These are phyloP conservation scores for Cheilosia grossa DNA, from an alignment of 2,888 invertebrate genomes.

Conservation along the genomic window DNA sequence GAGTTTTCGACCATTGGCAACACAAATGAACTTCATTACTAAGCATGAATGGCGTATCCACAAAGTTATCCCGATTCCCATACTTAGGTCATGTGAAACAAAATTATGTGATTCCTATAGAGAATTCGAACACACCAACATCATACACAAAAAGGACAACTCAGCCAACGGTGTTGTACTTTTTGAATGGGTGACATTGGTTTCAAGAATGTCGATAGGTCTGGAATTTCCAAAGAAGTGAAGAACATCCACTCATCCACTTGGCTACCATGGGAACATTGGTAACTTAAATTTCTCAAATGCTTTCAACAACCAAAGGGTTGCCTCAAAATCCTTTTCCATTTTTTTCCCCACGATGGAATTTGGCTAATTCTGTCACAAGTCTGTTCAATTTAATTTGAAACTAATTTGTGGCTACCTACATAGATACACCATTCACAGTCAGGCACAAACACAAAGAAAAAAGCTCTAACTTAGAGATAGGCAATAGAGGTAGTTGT, in stretches of 20 bases:
- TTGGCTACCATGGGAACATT: slow-evolving; percentile 76
- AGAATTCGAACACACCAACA: slow-evolving; percentile 25
- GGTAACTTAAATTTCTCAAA: slow-evolving; percentile 76
- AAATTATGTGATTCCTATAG: background rate
- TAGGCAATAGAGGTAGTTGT: background rate
- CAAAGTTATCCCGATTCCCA: slow-evolving; percentile 33
- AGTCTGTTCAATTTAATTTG: slow-evolving; percentile 16
- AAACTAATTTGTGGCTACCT: slow-evolving; percentile 29
- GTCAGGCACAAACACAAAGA: slow-evolving; percentile 4
- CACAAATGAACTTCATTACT: background rate
- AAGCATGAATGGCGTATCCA: background rate
- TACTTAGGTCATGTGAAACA: slow-evolving; percentile 9
- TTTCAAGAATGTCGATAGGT: slow-evolving; percentile 49
- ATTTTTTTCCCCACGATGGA: background rate
- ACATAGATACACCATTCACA: background rate
- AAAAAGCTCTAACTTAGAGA: slow-evolving; percentile 9
- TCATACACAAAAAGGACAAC: slow-evolving; percentile 53
- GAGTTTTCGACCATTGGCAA: too few species aligned
- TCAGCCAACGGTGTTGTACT: slow-evolving; percentile 29
- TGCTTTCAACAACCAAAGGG: slow-evolving; percentile 41
- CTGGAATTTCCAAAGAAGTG: slow-evolving; percentile 63
- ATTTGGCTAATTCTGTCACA: slow-evolving; percentile 21
- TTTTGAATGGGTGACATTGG: slow-evolving; percentile 54
- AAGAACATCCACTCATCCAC: slow-evolving; percentile 67
- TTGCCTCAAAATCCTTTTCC: background rate